Evolutionary conservation across 2,888 invertebrate genomes (phyloP), one percentile per base, ranked within the genome.

Genomic region (Erebia palarica): DNA sequence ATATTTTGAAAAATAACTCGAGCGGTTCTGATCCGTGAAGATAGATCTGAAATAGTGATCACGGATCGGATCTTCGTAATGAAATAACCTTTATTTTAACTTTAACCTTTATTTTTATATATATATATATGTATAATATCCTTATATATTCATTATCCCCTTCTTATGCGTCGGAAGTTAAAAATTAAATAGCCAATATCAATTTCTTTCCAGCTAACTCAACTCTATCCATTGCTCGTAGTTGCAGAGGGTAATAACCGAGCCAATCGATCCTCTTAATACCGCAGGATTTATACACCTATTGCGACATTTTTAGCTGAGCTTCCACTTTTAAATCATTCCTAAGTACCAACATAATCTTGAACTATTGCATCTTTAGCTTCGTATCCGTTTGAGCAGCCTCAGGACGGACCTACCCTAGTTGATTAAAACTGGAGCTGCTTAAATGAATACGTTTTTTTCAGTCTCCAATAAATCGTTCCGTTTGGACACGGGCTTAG

Each of bases 261-360:
- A 10, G 18, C 55, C 55, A 55, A 55, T 55, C 18, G 55, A 55
- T 55, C 55, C 16, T 18, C 55, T 55, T 55, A 55, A 55, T 55
- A 55, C 55, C 55, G 16, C 55, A 55, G 55, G 55, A 55, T 55
- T 55, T 55, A 55, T 55, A 18, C 16, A 55, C 55, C 55, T 55
- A 55, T 55, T 18, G 55, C 55, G 55, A 55, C 16, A 55, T 55
- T 55, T 53, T 55, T 55, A 55, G 55, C 55, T 18, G 55, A 55
- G 18, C 55, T 55, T 55, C 55, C 55, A 55, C 16, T 55, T 55
- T 55, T 55, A 55, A 55, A 55, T 55, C 55, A 55, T 55, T 18
- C 55, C 16, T 55, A 55, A 55, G 55, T 55, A 47, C 13, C 63
- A 44, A 42, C 42, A 21, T 44, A 44, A 69, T 57, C 27, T 58